These are phyloP conservation scores for Drosophila sordidapex DNA, from an alignment of 2,888 invertebrate species.

Conservation along the genomic window DNA sequence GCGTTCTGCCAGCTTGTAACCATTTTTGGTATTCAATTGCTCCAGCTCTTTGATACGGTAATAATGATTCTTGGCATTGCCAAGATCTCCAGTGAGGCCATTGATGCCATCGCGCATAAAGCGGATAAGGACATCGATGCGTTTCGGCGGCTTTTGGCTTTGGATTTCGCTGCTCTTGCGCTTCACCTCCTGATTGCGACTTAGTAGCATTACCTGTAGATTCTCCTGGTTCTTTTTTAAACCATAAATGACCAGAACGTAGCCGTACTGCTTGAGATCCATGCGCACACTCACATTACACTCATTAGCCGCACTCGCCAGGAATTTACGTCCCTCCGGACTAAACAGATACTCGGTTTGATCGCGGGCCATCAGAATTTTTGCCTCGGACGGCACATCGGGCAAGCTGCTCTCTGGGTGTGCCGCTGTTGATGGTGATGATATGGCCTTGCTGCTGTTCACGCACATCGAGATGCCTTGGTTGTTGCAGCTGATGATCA, in stretches of 20 bases:
- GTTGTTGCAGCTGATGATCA: conserved; percentile 9
- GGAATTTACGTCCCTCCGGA: conserved; percentile 85
- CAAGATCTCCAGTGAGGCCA: conserved; percentile 83
- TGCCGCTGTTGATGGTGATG: conserved; percentile 60
- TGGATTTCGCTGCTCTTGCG: conserved; percentile 68
- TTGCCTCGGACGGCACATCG: conserved; percentile 83
- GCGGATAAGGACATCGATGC: conserved; percentile 79
- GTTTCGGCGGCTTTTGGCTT: conserved; percentile 79
- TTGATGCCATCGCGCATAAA: conserved; percentile 81
- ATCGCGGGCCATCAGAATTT: conserved; percentile 86
- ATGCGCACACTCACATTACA: conserved; percentile 82
- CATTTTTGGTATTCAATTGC: conserved; percentile 85
- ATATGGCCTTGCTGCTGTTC: conserved; percentile 46
- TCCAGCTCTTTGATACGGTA: conserved; percentile 85
- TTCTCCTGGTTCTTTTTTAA: conserved; percentile 86
- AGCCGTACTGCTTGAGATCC: conserved; percentile 84
- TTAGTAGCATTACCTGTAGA: conserved; percentile 86
- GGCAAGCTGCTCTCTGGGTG: conserved; percentile 28
- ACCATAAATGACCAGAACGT: conserved; percentile 86
- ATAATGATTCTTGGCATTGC: conserved; percentile 86
- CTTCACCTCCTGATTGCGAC: conserved; percentile 81
- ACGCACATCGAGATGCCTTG: background rate
- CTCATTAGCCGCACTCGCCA: conserved; percentile 83
- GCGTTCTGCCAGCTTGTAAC: conserved; percentile 85
- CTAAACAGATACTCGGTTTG: conserved; percentile 85